These are phyloP conservation scores for Mesorhabditis sp. DNA, from an alignment of 2,888 invertebrate species.

Conservation along the genomic window DNA sequence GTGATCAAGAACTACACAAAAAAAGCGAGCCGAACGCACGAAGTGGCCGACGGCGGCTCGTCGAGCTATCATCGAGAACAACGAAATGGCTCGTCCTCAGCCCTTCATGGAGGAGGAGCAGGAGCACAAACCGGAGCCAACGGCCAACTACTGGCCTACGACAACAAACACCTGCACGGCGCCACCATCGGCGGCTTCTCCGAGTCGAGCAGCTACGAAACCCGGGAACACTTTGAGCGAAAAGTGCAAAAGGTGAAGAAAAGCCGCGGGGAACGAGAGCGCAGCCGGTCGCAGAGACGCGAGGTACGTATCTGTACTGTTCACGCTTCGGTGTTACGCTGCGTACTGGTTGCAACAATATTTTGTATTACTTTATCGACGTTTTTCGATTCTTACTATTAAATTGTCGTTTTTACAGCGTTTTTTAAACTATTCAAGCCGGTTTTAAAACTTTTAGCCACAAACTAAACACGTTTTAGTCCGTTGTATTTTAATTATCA, in stretches of 20 bases:
- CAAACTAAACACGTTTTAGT: too few species aligned
- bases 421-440: too few species aligned
- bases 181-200: slow-evolving; percentile 42
- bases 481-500: too few species aligned
- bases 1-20: slow-evolving; percentile 70
- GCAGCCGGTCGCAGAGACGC: slow-evolving; percentile 29
- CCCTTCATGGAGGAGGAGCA: neutral
- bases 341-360: too few species aligned
- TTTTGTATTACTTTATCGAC: too few species aligned
- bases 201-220: slow-evolving; percentile 55
- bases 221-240: slow-evolving; percentile 56
- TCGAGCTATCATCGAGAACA: neutral
- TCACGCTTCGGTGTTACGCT: too few species aligned
- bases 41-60: slow-evolving; percentile 29
- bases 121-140: slow-evolving; percentile 11
- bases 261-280: slow-evolving; percentile 48
- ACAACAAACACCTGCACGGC: slow-evolving; percentile 31
- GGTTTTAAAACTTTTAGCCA: too few species aligned
- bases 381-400: too few species aligned
- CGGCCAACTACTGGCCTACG: slow-evolving; percentile 65
- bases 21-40: slow-evolving; percentile 54
- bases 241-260: slow-evolving; percentile 54
- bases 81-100: neutral
- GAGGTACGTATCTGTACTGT: neutral
- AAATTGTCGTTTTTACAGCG: too few species aligned